Percentiles rank a stretch among this genome's conserved stretches.
These are phyloP conservation scores for Lycodopsis pacificus DNA, from an alignment of 2,797 vertebrate genomes.

Conservation along the genomic window DNA sequence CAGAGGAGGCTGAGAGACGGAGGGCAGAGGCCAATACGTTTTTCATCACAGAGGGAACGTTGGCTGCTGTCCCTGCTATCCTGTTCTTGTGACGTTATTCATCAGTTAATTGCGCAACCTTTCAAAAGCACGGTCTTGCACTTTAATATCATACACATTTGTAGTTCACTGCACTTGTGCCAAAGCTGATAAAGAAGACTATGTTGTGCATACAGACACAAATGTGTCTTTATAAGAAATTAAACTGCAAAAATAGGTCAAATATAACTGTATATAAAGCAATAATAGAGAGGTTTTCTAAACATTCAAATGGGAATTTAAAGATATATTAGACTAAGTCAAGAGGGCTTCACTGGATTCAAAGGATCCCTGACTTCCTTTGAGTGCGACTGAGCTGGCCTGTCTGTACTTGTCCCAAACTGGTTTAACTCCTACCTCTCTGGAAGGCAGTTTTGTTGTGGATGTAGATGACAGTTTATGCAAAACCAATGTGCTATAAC, in stretches of 20 bases:
- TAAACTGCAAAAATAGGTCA: background rate
- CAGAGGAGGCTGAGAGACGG: constrained; percentile 62
- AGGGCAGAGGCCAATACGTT: constrained; percentile 57
- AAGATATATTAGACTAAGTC: constrained; percentile 10
- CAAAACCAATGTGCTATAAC: background rate
- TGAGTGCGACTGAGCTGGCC: constrained; percentile 40
- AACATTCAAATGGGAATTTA: constrained; percentile 5
- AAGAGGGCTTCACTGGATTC: constrained; percentile 42
- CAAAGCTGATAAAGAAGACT: background rate
- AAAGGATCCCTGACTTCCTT: constrained; percentile 48
- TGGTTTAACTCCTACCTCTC: constrained; percentile 61
- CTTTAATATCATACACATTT: constrained; percentile 4
- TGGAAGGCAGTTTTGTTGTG: background rate
- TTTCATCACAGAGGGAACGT: constrained; percentile 66
- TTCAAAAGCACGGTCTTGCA: constrained; percentile 28
- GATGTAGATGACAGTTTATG: constrained; percentile 23
- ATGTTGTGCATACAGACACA: background rate
- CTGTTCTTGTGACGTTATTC: constrained; percentile 43
- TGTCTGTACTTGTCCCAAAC: constrained; percentile 66
- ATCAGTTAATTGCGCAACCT: constrained; percentile 40
- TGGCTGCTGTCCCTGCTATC: constrained; percentile 51
- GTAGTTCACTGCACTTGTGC: background rate
- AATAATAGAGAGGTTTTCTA: background rate
- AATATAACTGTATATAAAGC: background rate
- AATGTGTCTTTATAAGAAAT: background rate